These are phyloP conservation scores for Ceramica pisi DNA, from an alignment of 2,888 invertebrate species.

Conservation along the genomic window DNA sequence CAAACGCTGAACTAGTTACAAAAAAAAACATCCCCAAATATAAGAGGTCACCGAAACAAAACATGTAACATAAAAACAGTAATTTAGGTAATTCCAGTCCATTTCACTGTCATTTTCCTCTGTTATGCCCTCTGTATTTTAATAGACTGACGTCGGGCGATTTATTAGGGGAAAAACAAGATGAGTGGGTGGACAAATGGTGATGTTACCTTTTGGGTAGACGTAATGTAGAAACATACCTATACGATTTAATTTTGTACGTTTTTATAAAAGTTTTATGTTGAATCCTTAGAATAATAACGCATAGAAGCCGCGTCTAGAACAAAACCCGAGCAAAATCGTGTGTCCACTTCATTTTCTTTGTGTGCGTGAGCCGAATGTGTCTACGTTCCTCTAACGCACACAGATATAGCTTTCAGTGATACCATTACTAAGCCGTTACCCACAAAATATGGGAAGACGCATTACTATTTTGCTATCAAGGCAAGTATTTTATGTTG, in stretches of 20 bases:
- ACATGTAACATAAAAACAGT: constrained; percentile 31
- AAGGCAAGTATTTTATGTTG: too few species aligned
- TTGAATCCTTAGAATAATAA: too few species aligned
- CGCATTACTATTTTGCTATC: too few species aligned
- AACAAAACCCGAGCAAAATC: too few species aligned
- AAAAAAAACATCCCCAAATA: neutral
- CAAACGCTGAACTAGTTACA: neutral
- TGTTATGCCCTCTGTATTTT: constrained; percentile 44
- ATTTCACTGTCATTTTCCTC: constrained; percentile 38
- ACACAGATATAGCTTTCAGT: too few species aligned
- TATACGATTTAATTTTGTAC: constrained; percentile 24
- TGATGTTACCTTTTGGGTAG: constrained; percentile 4
- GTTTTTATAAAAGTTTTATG: constrained; percentile 13
- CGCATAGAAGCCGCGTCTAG: too few species aligned
- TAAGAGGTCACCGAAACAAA: constrained; percentile 14
- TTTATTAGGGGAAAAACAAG: constrained; percentile 54
- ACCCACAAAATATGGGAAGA: too few species aligned
- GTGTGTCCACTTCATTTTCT: too few species aligned
- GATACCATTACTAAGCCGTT: too few species aligned
- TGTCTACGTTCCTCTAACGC: too few species aligned
- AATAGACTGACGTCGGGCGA: constrained; percentile 35
- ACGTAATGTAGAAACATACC: constrained; percentile 1
- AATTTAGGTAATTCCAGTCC: constrained; percentile 47
- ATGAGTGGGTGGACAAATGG: constrained; percentile 24
- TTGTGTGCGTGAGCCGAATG: too few species aligned